Evolutionary conservation across 2,888 invertebrate genomes (phyloP).

Genomic region (Amphipoea lucens): DNA sequence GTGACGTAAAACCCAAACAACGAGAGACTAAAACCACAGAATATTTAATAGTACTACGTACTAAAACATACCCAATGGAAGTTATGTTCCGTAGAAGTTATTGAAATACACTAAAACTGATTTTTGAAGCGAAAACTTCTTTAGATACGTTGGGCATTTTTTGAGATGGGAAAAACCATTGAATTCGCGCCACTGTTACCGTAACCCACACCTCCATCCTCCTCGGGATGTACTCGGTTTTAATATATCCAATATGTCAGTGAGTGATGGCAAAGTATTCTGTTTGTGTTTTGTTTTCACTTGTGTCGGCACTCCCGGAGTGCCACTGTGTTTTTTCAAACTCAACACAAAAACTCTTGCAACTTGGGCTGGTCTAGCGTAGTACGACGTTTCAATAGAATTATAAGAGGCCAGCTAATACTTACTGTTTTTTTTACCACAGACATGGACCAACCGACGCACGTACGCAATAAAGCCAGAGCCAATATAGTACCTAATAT

Average conservation of each 20-base stretch:
- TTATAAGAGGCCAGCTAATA: neutral
- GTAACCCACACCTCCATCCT: too few species aligned
- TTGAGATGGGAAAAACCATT: too few species aligned
- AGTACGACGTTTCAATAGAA: neutral
- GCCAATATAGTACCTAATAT: neutral
- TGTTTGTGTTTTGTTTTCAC: too few species aligned
- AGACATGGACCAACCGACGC: neutral
- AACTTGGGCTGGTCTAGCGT: neutral
- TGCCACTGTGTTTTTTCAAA: neutral
- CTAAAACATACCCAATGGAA: neutral
- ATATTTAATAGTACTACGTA: too few species aligned
- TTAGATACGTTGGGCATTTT: too few species aligned
- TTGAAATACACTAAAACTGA: neutral
- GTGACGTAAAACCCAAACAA: constrained; percentile 1
- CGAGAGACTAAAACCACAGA: neutral
- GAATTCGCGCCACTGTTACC: too few species aligned
- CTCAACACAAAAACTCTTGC: neutral
- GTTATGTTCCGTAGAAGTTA: neutral
- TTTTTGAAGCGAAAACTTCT: too few species aligned
- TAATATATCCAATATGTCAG: too few species aligned
- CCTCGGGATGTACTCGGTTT: too few species aligned
- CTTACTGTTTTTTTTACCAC: too few species aligned
- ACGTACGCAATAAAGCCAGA: neutral
- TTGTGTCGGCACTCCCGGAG: too few species aligned
- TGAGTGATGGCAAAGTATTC: too few species aligned